A percentile compares a stretch with the other conserved stretches of the same genome.
phyloP scores from a whole-genome alignment of 2,888 invertebrate species.

The Acrobasis suavella region DNA sequence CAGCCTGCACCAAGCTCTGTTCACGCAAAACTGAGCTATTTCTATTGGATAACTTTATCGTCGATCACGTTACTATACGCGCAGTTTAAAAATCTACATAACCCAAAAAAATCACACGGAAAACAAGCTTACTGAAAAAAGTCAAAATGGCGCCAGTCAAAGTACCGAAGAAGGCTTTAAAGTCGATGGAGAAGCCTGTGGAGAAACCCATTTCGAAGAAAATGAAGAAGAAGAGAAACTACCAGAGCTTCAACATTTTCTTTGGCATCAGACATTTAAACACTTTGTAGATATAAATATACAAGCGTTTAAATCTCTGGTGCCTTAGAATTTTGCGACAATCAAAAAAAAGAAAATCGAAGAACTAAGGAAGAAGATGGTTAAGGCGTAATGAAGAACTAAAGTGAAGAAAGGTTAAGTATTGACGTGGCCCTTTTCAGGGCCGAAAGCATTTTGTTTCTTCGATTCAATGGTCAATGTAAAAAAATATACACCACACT shows the following conservation, averaged over 20 bases:
- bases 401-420: not conserved
- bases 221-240: constrained; percentile 78
- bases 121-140: constrained; percentile 5
- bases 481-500: no score
- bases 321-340: constrained; percentile 84
- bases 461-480: not conserved
- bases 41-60: not conserved
- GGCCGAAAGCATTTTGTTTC: constrained; percentile 9
- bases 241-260: constrained; percentile 79
- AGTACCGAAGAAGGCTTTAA: constrained; percentile 51
- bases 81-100: not conserved
- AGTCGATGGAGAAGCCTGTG: constrained; percentile 58
- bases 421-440: constrained; percentile 14
- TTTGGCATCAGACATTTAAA: no score
- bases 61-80: not conserved
- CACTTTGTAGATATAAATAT: no score
- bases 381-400: no score
- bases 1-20: no score
- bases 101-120: not conserved
- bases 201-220: constrained; percentile 65
- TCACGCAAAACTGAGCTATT: not conserved
- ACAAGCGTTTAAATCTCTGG: constrained; percentile 82
- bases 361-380: no score
- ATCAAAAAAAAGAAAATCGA: constrained; percentile 86
- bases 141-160: constrained; percentile 61